Evolutionary conservation across 2,797 vertebrate genomes (phyloP).

Genomic region (Enteromius unitaeniatus): DNA sequence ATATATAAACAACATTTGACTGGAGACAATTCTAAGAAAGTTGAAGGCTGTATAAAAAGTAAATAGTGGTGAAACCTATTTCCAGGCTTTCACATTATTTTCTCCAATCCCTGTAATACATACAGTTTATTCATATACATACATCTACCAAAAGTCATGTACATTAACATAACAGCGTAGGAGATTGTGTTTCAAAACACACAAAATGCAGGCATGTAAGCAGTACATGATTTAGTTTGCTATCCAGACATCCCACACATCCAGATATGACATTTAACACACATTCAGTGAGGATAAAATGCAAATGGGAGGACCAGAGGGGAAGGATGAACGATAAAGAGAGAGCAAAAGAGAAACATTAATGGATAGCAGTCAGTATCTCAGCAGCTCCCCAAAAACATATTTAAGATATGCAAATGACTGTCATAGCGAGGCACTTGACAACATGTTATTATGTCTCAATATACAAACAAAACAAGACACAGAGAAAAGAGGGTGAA

Average conservation of each 20-base stretch:
- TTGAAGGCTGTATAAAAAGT: background rate
- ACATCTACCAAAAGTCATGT: background rate
- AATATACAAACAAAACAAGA: constrained; percentile 67
- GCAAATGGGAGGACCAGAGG: constrained; percentile 12
- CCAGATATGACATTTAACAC: constrained; percentile 48
- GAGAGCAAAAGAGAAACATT: constrained; percentile 32
- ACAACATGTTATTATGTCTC: constrained; percentile 76
- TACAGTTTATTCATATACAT: background rate
- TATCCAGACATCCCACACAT: constrained; percentile 32
- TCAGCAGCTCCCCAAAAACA: constrained; percentile 61
- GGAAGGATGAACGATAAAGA: constrained; percentile 23
- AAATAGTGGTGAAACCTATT: background rate
- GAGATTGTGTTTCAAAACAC: background rate
- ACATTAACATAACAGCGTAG: background rate
- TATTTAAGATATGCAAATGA: constrained; percentile 76
- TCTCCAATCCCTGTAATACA: background rate
- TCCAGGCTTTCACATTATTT: background rate
- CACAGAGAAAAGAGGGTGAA: constrained; percentile 24
- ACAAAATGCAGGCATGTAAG: constrained; percentile 12
- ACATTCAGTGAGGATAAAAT: constrained; percentile 36
- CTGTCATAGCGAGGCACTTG: constrained; percentile 71
- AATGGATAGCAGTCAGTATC: constrained; percentile 64
- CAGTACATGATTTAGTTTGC: constrained; percentile 19
- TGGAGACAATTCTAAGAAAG: background rate
- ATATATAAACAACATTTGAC: background rate